Evolutionary conservation across 2,113 vertebrate species (phyloP), one percentile per base, ranked within the genome.

Genomic region (Sphaerodactylus townsendi): DNA sequence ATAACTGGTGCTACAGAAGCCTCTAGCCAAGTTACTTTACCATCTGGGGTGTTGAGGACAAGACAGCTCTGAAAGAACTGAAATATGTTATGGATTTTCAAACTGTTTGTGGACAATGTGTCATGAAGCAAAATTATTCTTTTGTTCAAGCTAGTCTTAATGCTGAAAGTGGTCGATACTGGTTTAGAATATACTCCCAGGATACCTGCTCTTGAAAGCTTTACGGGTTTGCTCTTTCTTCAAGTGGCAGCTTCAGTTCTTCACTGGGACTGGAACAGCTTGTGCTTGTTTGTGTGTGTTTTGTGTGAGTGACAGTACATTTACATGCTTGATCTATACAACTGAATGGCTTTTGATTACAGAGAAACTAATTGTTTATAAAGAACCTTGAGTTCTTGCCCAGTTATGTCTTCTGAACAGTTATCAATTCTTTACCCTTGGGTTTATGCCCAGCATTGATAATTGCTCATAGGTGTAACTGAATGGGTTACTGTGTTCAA

Each of bases 301-400:
- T 39, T 10, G 39, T 15, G 11, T 9, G 23, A 35, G n/a, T 8
- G 53, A 7, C 7, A 62, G 75, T 6, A 13, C 11, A 33, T 75
- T 48, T 64, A 48, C 46, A 73, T n/a, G 66, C 19, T 23, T 5
- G 23, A 90, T 93, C 87, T 86, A 87, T 90, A 78, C 0, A 14
- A 82, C 62, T 41, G 25, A 39, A 70, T 86, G 8, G 65, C 13
- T 64, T 77, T 86, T 68, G 25, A 91, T 82, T 70, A 41, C 39
- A 89, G 62, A 62, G 80, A 73, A 85, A 88, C 71, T 85, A 87
- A 83, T 81, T 90, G 53, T 56, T n/a, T n/a, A n/a, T n/a, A n/a
- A n/a, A n/a, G n/a, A 56, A 56, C 53, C 53, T 21, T 23, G 53
- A 56, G 53, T 56, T 56, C 19, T 6, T 23, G 17, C 21, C 53